Conservation (phyloP, 2,113 vertebrate species). For the Marmota flaviventris region DNA sequence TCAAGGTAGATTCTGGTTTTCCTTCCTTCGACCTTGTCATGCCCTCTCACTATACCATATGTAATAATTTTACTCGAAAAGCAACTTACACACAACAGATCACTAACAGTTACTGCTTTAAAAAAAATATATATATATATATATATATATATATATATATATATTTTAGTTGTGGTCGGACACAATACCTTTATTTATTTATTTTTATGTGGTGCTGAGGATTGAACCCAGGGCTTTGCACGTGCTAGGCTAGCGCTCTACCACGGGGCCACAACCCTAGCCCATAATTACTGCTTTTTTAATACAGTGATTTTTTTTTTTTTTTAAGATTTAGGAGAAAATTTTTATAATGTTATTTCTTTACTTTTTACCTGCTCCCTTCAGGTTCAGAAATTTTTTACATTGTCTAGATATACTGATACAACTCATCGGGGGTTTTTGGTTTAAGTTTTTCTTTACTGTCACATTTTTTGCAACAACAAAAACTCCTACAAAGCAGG, state of each 20-base stretch:
- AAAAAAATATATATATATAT: too few species aligned
- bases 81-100: not conserved
- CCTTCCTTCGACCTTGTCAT: not conserved
- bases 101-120: not conserved
- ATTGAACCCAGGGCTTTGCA: too few species aligned
- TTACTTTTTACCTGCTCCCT: not conserved
- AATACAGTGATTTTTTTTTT: not conserved
- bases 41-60: not conserved
- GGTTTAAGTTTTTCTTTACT: not conserved
- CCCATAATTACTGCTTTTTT: too few species aligned
- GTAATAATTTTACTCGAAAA: not conserved
- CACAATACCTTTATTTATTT: too few species aligned
- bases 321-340: conserved; percentile 3
- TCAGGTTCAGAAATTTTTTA: not conserved
- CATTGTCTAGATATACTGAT: not conserved
- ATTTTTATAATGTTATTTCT: not conserved
- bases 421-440: not conserved
- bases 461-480: conserved; percentile 30
- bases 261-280: too few species aligned
- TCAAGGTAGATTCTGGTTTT: not conserved
- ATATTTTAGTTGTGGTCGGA: too few species aligned
- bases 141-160: too few species aligned
- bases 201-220: too few species aligned
- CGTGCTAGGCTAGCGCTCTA: too few species aligned
- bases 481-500: not conserved